These are phyloP conservation scores for Caenorhabditis sp. DNA, from an alignment of 2,888 invertebrate species.

Conservation along the genomic window DNA sequence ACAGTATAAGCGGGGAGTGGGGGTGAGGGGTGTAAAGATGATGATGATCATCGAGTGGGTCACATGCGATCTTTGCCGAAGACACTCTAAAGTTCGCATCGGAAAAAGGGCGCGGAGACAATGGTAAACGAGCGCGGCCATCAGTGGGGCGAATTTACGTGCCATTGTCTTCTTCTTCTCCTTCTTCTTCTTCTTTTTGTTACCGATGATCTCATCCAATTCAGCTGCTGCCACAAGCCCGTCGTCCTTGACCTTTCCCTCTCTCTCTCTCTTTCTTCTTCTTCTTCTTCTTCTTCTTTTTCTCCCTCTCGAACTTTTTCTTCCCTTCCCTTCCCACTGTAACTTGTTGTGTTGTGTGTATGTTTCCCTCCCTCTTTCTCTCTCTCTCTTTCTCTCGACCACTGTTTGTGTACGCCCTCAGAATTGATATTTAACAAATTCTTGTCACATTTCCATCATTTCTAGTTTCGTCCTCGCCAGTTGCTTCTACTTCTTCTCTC, in stretches of 20 bases:
- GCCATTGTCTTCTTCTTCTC: not conserved
- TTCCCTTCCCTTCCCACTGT: slow-evolving; percentile 2
- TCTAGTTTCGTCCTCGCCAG: slow-evolving; percentile 19
- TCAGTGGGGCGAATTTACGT: no score
- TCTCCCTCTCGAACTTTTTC: slow-evolving; percentile 4
- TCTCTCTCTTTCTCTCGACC: slow-evolving; percentile 3
- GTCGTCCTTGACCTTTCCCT: slow-evolving; percentile 14
- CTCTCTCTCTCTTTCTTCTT: slow-evolving; percentile 7
- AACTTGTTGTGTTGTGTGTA: slow-evolving; percentile 41
- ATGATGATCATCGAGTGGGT: no score
- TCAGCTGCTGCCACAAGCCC: not conserved
- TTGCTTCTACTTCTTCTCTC: slow-evolving; percentile 1
- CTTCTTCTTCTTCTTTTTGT: not conserved
- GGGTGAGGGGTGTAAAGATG: no score
- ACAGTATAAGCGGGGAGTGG: no score
- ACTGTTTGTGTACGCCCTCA: not conserved
- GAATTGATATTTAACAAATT: slow-evolving; percentile 48
- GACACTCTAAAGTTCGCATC: no score
- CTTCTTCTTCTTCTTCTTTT: not conserved
- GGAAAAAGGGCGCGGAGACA: no score
- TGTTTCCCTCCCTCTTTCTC: slow-evolving; percentile 1
- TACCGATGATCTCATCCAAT: no score
- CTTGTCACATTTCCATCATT: slow-evolving; percentile 15
- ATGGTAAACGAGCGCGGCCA: no score
- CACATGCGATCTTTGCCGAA: no score